Conservation (phyloP, 1,140 invertebrate genomes). For the Triops cancriformis region DNA sequence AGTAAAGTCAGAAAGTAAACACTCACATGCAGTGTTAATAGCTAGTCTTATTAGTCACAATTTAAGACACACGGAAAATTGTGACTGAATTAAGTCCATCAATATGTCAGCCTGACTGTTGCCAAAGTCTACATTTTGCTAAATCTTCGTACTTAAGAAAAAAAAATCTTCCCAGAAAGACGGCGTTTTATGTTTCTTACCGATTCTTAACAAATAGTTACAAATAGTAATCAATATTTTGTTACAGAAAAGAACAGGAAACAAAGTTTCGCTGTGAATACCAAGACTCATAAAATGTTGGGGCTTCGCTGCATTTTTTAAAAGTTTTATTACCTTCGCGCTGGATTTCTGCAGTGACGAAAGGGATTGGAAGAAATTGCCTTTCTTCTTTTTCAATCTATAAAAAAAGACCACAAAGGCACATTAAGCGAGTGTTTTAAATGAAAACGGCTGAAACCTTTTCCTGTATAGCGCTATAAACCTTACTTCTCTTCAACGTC, state of each 20-base stretch:
- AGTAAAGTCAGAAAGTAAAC: too few species aligned
- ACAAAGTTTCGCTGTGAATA: too few species aligned
- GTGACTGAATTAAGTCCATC: too few species aligned
- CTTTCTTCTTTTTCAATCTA: conserved; percentile 91
- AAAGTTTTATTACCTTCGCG: conserved; percentile 60
- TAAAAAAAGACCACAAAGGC: conserved; percentile 37
- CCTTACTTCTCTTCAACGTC: conserved; percentile 93
- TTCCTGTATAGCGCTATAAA: not conserved
- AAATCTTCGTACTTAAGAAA: not conserved
- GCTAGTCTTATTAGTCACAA: too few species aligned
- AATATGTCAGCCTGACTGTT: not conserved
- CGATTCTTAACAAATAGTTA: too few species aligned
- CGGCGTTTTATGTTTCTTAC: not conserved
- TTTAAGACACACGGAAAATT: too few species aligned
- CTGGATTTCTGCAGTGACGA: conserved; percentile 92
- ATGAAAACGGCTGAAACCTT: conserved; percentile 12
- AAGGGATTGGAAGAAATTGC: conserved; percentile 90
- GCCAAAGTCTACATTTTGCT: not conserved
- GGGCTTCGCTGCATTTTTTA: too few species aligned
- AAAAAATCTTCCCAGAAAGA: not conserved
- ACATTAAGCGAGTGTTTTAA: conserved; percentile 16
- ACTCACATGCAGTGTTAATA: too few species aligned
- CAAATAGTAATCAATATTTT: too few species aligned
- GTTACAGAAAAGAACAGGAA: too few species aligned
- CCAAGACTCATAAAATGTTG: too few species aligned